Evolutionary conservation across 2,113 vertebrate species (phyloP).

Genomic region (Hippopotamus amphibius): DNA sequence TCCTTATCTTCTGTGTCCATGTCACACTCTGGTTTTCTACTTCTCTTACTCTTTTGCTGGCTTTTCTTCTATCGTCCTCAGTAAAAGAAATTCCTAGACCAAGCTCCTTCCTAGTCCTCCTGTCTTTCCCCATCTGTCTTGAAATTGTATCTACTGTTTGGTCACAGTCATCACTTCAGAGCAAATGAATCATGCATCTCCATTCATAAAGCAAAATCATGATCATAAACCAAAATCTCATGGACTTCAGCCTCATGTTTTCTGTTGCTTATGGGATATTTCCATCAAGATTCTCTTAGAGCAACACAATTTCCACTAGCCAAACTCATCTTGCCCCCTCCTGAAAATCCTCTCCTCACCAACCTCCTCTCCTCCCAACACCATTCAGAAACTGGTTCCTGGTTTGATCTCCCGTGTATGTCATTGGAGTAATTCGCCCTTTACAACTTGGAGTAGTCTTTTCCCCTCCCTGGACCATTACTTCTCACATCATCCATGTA

Average conservation of each 20-base stretch:
- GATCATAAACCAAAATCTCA: neutral
- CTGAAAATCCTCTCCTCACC: neutral
- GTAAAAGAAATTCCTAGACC: neutral
- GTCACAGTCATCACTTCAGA: neutral
- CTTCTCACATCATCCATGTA: too few species aligned
- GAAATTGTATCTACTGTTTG: neutral
- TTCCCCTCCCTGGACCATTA: neutral
- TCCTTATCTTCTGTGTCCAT: neutral
- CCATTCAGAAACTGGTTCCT: neutral
- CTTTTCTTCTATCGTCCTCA: neutral
- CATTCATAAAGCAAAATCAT: neutral
- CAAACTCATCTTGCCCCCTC: neutral
- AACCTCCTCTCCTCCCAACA: neutral
- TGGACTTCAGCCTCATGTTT: neutral
- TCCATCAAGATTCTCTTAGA: neutral
- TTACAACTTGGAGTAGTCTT: neutral
- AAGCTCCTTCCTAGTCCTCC: neutral
- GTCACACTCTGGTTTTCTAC: neutral
- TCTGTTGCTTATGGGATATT: neutral
- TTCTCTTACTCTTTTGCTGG: neutral
- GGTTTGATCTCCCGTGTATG: neutral
- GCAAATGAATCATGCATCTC: neutral
- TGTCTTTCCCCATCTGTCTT: neutral
- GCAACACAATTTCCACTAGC: neutral
- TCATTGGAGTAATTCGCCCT: neutral